Conservation (phyloP, 2,113 vertebrate species). For the Ancistrus triradiatus region DNA sequence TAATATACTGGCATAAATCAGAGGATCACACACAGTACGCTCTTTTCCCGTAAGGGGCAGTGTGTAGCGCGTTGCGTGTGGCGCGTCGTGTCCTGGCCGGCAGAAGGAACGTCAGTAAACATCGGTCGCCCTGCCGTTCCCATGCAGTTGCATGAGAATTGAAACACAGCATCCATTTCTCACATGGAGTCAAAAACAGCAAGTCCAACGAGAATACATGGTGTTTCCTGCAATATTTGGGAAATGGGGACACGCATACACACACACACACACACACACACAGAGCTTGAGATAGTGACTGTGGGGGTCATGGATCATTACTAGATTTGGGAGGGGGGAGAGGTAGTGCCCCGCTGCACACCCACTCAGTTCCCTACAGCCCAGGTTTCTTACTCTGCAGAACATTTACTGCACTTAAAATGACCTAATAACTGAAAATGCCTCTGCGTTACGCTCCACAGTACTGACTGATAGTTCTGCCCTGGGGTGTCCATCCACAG, state of each 20-base stretch:
- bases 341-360: slow-evolving; percentile 24
- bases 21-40: too few relatives aligned
- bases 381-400: slow-evolving; percentile 7
- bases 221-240: slow-evolving; percentile 64
- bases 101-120: neutral
- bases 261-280: slow-evolving; percentile 35
- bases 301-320: slow-evolving; percentile 42
- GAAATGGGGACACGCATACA: slow-evolving; percentile 57
- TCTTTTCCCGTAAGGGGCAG: too few relatives aligned
- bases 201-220: slow-evolving; percentile 54
- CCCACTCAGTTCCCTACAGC: slow-evolving; percentile 21
- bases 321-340: slow-evolving; percentile 38
- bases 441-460: too few relatives aligned
- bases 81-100: too few relatives aligned
- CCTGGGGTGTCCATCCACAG: too few relatives aligned
- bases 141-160: slow-evolving; percentile 71
- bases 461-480: too few relatives aligned
- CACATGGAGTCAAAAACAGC: slow-evolving; percentile 60
- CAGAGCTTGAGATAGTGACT: slow-evolving; percentile 36
- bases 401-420: too few relatives aligned
- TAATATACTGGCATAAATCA: too few relatives aligned
- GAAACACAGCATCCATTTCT: slow-evolving; percentile 55
- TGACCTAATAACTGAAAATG: too few relatives aligned
- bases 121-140: slow-evolving; percentile 47
- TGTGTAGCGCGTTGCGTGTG: too few relatives aligned